Base-by-base conservation (phyloP, 2,797 vertebrate species). In the Holocentrus rufus region DNA sequence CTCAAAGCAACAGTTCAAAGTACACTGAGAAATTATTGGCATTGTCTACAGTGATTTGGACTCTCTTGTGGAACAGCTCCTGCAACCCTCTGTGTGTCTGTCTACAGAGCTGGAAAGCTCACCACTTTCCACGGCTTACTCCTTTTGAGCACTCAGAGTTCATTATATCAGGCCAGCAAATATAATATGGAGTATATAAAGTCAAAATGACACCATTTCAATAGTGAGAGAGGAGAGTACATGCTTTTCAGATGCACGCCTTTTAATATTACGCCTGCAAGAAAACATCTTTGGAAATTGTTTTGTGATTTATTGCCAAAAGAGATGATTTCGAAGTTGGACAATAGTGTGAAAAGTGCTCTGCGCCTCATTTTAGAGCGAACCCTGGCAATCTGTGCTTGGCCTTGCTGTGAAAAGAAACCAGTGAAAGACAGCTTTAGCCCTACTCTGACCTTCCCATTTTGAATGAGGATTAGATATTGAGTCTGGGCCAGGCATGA, bases 381-480 rank as follows among this genome's bases (percentile, higher is more conserved):
- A 76, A 82, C 72, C 79, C 75, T 72, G 57, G 60, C 68, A 70
- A 80, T 57, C 55, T 83, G 55, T 76, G 46, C 36, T 78, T 11
- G 17, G 47, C 63, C 69, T 52, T 36, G 25, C 60, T 65, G 34
- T 53, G 71, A 49, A 49, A n/a, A 49, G 47, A 49, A 17, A 20
- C 6, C 1, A 83, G 76, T 74, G 83, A 88, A 89, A 87, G 53
- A 71, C 69, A 81, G 72, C 55, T 80, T 76, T 69, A 75, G 79
- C 76, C 72, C 77, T 80, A 78, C 61, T 56, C 69, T 79, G 74
- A 88, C 79, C 84, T 82, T 88, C 66, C 69, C 67, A 30, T 74
- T 69, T 42, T 86, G 64, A 88, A 79, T 64, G 77, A 81, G 74
- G 68, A 78, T 89, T 74, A 80, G 64, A 76, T 44, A 69, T 77